Evolutionary conservation across 2,113 vertebrate genomes (phyloP).

Genomic region (Neolamprologus devosi): DNA sequence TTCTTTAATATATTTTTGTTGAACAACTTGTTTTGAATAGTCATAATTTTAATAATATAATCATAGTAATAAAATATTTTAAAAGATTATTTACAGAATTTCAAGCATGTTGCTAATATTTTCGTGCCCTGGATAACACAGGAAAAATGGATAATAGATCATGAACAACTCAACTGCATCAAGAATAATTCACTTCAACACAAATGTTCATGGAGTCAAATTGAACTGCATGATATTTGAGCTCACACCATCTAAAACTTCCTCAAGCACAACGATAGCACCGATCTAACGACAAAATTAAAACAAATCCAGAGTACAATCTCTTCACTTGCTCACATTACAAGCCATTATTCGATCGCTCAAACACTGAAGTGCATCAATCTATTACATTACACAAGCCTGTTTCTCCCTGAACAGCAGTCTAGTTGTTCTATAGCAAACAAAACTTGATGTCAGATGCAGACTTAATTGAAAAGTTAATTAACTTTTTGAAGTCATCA

Average conservation of each 20-base stretch:
- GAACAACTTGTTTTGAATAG: not conserved
- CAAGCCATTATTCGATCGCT: conserved; percentile 14
- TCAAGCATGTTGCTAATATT: not conserved
- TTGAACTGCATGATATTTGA: not conserved
- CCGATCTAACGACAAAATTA: not conserved
- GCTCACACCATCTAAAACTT: not conserved
- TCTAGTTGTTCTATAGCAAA: conserved; percentile 54
- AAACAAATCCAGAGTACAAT: not conserved
- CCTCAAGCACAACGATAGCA: not conserved
- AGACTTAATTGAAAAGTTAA: conserved; percentile 97
- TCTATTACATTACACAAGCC: conserved; percentile 7
- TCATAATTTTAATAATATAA: not conserved
- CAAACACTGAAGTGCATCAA: conserved; percentile 25
- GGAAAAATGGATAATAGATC: not conserved
- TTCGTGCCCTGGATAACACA: not conserved
- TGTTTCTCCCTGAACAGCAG: conserved; percentile 34
- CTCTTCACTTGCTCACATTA: not conserved
- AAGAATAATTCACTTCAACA: not conserved
- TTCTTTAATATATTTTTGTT: not conserved
- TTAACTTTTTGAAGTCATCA: conserved; percentile 97
- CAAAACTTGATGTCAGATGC: conserved; percentile 78
- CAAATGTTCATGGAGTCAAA: not conserved
- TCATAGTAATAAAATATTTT: not conserved
- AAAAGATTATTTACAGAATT: not conserved
- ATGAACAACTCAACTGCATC: not conserved